phyloP scores from a whole-genome alignment of 2,797 vertebrate species.

The Prunella strophiata region DNA sequence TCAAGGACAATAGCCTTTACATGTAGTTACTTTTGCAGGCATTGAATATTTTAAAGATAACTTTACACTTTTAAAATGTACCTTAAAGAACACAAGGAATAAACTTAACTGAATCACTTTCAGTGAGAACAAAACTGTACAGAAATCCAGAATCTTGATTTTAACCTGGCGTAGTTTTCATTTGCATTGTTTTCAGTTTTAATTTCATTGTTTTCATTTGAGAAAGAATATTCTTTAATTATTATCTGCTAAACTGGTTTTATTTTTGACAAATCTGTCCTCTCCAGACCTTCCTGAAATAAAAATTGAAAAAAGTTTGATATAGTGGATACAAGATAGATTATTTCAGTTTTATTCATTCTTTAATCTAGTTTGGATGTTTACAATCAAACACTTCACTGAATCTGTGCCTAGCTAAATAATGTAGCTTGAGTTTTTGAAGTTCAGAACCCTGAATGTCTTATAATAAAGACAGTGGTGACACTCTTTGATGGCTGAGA shows the following conservation, averaged over 20 bases:
- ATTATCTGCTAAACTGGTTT: background rate
- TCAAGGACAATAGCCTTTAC: constrained; percentile 5
- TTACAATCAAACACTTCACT: background rate
- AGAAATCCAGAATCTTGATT: background rate
- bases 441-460: background rate
- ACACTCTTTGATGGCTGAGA: background rate
- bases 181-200: background rate
- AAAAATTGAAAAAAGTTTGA: background rate
- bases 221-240: background rate
- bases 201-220: background rate
- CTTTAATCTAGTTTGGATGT: background rate
- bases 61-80: background rate
- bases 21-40: constrained; percentile 3
- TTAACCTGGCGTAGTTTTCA: background rate
- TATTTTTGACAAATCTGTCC: background rate
- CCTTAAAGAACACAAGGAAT: constrained; percentile 26
- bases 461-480: background rate
- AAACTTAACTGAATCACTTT: background rate
- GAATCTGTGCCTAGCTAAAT: background rate
- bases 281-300: background rate
- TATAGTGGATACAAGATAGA: background rate
- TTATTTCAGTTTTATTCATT: background rate
- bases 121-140: background rate
- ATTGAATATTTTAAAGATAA: background rate
- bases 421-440: background rate